Conservation (phyloP, 1,140 invertebrate species). For the Orchesella cincta region DNA sequence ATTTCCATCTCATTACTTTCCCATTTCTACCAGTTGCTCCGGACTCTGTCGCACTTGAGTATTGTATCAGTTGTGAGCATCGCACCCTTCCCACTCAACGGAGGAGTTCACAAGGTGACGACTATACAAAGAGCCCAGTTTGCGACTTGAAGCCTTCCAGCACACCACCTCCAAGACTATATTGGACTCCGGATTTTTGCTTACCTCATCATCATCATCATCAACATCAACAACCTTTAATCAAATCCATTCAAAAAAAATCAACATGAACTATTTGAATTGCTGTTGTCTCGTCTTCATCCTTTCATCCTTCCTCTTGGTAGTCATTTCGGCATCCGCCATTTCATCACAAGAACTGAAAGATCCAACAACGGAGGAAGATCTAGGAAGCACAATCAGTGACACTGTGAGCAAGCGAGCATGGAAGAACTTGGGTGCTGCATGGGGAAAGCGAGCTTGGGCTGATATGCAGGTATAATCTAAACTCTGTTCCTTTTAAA, state of each 20-base stretch:
- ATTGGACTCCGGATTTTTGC: too few relatives aligned
- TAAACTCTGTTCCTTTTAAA: background rate
- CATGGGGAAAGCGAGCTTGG: conserved; percentile 47
- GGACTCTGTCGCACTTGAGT: too few relatives aligned
- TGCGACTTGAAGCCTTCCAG: too few relatives aligned
- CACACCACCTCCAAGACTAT: too few relatives aligned
- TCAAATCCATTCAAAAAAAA: too few relatives aligned
- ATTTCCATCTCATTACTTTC: too few relatives aligned
- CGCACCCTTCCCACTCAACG: too few relatives aligned
- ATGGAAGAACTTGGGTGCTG: conserved; percentile 42
- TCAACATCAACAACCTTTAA: background rate
- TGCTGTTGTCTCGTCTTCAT: conserved; percentile 29
- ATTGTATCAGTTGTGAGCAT: too few relatives aligned
- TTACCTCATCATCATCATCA: background rate
- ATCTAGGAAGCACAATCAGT: background rate
- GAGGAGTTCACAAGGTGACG: too few relatives aligned
- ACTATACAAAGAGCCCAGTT: too few relatives aligned
- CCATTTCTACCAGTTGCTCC: too few relatives aligned
- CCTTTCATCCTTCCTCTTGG: conserved; percentile 23
- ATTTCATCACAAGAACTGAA: conserved; percentile 27
- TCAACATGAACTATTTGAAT: conserved; percentile 36
- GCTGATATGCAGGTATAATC: conserved; percentile 41
- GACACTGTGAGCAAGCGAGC: conserved; percentile 22
- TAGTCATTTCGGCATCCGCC: conserved; percentile 32
- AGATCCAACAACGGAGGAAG: conserved; percentile 1